phyloP scores from a whole-genome alignment of 2,797 vertebrate genomes.

The Pipistrellus pipistrellus region DNA sequence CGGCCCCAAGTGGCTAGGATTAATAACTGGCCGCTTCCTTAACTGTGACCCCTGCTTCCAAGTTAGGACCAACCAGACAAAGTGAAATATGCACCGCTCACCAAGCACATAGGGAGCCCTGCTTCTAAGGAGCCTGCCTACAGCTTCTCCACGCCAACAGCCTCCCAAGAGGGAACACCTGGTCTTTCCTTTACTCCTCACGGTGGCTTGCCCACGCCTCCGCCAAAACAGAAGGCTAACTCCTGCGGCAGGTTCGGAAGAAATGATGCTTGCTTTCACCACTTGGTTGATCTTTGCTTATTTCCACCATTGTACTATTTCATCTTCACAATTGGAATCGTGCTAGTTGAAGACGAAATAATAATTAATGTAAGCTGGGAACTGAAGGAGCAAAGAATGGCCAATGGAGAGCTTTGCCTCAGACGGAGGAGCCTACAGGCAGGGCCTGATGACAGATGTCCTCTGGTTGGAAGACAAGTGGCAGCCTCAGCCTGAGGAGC shows the following conservation, averaged over 20 bases:
- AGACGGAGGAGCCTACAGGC: background rate
- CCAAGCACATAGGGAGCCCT: background rate
- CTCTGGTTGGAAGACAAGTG: background rate
- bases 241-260: background rate
- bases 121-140: background rate
- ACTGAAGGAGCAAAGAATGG: background rate
- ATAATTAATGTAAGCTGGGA: background rate
- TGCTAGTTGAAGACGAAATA: background rate
- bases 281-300: background rate
- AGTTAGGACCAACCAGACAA: conserved; percentile 9
- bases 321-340: no score
- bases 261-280: background rate
- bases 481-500: background rate
- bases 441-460: background rate
- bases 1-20: background rate
- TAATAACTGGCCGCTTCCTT: background rate
- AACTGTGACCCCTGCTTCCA: background rate
- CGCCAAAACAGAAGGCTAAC: conserved; percentile 20
- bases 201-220: background rate
- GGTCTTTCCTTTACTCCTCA: background rate
- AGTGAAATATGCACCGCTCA: background rate
- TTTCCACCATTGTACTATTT: background rate
- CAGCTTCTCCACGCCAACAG: background rate
- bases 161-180: background rate
- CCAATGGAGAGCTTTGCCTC: background rate